These are phyloP conservation scores for Tenualosa ilisha DNA, from an alignment of 2,797 vertebrate genomes.

Conservation along the genomic window DNA sequence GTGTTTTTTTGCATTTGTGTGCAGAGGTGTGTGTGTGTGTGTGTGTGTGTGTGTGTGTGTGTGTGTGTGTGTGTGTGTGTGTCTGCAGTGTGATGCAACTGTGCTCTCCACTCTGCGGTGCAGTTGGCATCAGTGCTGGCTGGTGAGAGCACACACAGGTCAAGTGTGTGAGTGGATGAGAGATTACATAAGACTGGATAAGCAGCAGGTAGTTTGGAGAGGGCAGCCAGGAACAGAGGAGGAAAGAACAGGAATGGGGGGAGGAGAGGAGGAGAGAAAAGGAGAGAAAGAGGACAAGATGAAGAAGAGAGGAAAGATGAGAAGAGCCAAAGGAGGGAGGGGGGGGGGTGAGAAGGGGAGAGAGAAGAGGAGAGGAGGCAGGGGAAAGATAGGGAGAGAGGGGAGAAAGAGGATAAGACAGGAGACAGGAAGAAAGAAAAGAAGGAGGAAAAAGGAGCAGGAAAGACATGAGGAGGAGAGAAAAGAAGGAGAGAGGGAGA, in stretches of 20 bases:
- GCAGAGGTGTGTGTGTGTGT: neutral
- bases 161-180: neutral
- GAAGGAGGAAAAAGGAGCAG: neutral
- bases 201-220: neutral
- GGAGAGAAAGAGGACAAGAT: neutral
- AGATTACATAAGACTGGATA: neutral
- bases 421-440: too few relatives aligned
- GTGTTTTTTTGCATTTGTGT: neutral
- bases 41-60: neutral
- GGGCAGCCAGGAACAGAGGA: neutral
- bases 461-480: too few relatives aligned
- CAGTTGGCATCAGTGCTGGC: neutral
- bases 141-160: neutral
- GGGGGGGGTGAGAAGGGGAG: too few relatives aligned
- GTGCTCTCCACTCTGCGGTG: neutral
- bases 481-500: too few relatives aligned
- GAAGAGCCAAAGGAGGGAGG: too few relatives aligned
- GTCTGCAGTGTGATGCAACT: neutral
- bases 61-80: neutral
- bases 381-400: too few relatives aligned
- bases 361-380: too few relatives aligned
- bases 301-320: neutral
- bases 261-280: neutral
- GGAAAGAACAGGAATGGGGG: neutral
- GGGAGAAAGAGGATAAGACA: too few relatives aligned